Base-by-base conservation (phyloP, 2,888 invertebrate species). In the Homarus gammarus region DNA sequence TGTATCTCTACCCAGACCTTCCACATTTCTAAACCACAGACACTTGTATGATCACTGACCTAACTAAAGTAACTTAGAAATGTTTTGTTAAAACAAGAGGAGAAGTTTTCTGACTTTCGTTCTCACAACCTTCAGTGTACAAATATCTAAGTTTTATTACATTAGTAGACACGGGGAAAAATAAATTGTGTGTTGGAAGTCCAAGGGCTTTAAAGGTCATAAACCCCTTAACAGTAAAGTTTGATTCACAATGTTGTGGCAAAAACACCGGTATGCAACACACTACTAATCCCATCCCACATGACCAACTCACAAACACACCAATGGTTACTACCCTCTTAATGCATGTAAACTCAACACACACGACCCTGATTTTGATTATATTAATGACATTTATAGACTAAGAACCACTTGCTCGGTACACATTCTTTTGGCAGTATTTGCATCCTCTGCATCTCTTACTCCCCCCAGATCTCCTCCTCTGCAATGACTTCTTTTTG, bases 111-210 rank as follows among this genome's bases (percentile, higher is more conserved):
- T 84, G 88, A 88, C 88, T 88, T 86, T 75, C 10, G 49, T 88
- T 84, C 78, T 84, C 84, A 88, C 88, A 88, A 88, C 88, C 88
- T 88, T 88, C 78, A 88, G 70, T 88, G 83, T 84, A 44, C 49
- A 79, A 87, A 22, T 36, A 77, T 85, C 31, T 44, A 73, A 38
- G 64, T 27, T 64, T 64, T 64, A 12, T 64, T 64, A 27, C 10
- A 27, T 64, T 1, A 8, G 27, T 27, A 27, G 27, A 8, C 27
- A 27, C 12, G 12, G 22, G 15, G 15, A 64, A 33, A 86, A 68
- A 81, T 38, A 49, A 44, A 75, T 78, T 49, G 15, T 36, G 49
- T 78, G 36, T 56, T 87, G 87, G 87, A 87, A 87, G 87, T 87
- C 87, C 87, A 73, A 73, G 87, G 72, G 56, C 61, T 51, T 56